Conservation (phyloP, 2,797 vertebrate species). For the Tokudaia tokunoshimensis region DNA sequence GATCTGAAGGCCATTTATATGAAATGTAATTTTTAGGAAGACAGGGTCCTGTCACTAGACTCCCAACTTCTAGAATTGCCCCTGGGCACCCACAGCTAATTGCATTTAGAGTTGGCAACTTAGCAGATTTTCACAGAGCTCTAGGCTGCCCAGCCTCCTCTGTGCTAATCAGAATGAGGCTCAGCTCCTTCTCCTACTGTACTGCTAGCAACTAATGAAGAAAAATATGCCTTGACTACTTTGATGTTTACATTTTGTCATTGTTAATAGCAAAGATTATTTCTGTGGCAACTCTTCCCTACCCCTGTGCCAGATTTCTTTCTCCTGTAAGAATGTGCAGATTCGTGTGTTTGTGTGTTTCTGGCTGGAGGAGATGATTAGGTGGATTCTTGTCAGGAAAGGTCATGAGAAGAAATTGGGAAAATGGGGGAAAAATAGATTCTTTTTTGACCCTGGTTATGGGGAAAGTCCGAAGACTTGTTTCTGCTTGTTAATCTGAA, state of each 20-base stretch:
- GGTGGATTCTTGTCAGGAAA: conserved; percentile 53
- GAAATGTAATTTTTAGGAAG: not conserved
- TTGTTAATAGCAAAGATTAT: not conserved
- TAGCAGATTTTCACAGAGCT: not conserved
- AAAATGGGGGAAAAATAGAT: not conserved
- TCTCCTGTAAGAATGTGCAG: not conserved
- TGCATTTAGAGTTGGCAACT: not conserved
- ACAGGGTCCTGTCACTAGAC: not conserved
- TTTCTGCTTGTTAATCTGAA: conserved; percentile 47
- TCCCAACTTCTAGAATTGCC: not conserved
- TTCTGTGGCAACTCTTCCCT: not conserved
- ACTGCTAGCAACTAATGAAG: not conserved
- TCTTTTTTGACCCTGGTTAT: conserved; percentile 41
- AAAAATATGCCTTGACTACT: not conserved
- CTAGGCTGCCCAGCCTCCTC: not conserved
- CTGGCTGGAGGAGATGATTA: not conserved
- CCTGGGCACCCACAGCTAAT: not conserved
- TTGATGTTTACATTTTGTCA: not conserved
- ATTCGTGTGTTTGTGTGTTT: not conserved
- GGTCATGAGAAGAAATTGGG: conserved; percentile 29
- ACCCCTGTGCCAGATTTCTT: not conserved
- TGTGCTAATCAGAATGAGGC: not conserved
- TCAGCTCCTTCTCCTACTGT: not conserved
- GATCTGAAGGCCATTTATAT: not conserved
- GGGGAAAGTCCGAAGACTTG: not conserved